phyloP scores from a whole-genome alignment of 2,888 invertebrate species.

The Cordylochernes scorpioides region DNA sequence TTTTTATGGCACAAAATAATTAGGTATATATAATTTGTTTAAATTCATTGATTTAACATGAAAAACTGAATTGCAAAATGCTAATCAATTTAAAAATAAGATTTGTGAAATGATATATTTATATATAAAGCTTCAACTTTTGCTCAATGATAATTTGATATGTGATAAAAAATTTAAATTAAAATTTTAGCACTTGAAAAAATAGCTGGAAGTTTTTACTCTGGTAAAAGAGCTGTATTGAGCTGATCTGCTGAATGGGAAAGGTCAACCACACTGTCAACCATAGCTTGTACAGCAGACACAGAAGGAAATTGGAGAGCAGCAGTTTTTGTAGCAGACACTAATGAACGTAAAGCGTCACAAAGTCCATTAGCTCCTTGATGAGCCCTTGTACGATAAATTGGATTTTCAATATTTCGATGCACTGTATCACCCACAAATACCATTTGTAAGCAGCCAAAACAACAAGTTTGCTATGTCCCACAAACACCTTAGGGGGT shows the following conservation, averaged over 20 bases:
- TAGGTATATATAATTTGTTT: too few relatives aligned
- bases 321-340: constrained; percentile 63
- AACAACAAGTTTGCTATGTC: constrained; percentile 78
- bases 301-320: constrained; percentile 76
- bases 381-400: constrained; percentile 28
- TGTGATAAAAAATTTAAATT: too few relatives aligned
- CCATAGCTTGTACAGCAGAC: constrained; percentile 70
- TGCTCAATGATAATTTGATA: too few relatives aligned
- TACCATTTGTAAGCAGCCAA: constrained; percentile 74
- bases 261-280: constrained; percentile 58
- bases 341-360: constrained; percentile 51
- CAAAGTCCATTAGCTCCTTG: constrained; percentile 51
- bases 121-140: too few relatives aligned
- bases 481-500: constrained; percentile 69
- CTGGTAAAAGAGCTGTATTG: too few relatives aligned
- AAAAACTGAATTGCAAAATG: too few relatives aligned
- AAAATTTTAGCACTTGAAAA: too few relatives aligned
- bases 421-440: constrained; percentile 81
- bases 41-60: too few relatives aligned
- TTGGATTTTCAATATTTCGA: constrained; percentile 30
- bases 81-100: too few relatives aligned
- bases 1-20: too few relatives aligned
- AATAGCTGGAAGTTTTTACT: too few relatives aligned
- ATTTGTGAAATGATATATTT: too few relatives aligned
- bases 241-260: constrained; percentile 25